A percentile compares a stretch with the other conserved stretches of the same genome.
phyloP scores from a whole-genome alignment of 2,888 invertebrate genomes.

The Hylaea fasciaria region DNA sequence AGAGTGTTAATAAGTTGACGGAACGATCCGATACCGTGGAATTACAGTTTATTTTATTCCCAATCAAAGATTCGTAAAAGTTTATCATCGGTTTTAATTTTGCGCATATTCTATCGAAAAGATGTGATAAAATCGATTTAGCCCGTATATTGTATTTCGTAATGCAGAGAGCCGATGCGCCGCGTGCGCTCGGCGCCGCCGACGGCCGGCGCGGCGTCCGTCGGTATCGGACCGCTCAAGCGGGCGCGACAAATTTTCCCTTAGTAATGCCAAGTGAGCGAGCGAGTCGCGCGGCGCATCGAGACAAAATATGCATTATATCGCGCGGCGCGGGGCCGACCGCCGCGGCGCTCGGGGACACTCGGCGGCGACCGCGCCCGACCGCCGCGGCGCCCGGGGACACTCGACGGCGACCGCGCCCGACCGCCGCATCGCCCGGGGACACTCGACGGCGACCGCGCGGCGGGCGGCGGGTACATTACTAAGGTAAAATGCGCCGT shows the following conservation, averaged over 20 bases:
- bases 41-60: not conserved
- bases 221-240: conserved; percentile 63
- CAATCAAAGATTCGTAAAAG: not conserved
- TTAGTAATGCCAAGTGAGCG: conserved; percentile 78
- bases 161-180: not conserved
- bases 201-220: not conserved
- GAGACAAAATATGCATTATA: conserved; percentile 82
- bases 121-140: too few relatives aligned
- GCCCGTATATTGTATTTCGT: too few relatives aligned
- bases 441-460: conserved; percentile 3
- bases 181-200: not conserved
- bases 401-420: conserved; percentile 1
- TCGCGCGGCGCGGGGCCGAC: conserved; percentile 28
- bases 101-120: too few relatives aligned
- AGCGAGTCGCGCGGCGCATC: conserved; percentile 52
- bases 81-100: too few relatives aligned
- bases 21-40: conserved; percentile 55
- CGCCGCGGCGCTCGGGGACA: conserved; percentile 17
- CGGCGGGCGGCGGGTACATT: conserved; percentile 56
- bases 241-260: conserved; percentile 79
- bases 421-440: conserved; percentile 24
- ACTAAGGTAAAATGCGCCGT: conserved; percentile 80
- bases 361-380: conserved; percentile 5
- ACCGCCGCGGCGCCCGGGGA: conserved; percentile 24
- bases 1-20: conserved; percentile 58